phyloP scores from a whole-genome alignment of 2,888 invertebrate species.

The Hypolimnas misippus region DNA sequence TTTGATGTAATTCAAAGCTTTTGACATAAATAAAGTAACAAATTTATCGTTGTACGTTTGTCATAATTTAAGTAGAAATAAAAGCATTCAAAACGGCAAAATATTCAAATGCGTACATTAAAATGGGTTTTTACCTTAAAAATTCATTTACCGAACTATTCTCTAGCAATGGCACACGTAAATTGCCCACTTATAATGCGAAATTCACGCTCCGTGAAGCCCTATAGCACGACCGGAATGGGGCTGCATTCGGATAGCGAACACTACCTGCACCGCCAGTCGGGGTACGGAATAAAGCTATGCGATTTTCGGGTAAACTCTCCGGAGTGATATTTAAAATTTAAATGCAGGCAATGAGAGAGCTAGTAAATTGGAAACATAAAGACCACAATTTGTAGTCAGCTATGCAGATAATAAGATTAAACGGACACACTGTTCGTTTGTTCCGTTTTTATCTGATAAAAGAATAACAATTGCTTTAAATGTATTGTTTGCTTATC shows the following conservation, averaged over 20 bases:
- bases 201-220: constrained; percentile 39
- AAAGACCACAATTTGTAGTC: constrained; percentile 10
- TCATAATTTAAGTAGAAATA: constrained; percentile 10
- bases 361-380: constrained; percentile 20
- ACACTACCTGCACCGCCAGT: constrained; percentile 21
- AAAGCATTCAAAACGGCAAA: constrained; percentile 20
- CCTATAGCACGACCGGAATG: constrained; percentile 32
- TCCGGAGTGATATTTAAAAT: constrained; percentile 27
- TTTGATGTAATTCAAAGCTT: background rate
- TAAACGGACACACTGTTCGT: background rate
- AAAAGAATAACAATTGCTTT: background rate
- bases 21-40: background rate
- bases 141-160: constrained; percentile 40
- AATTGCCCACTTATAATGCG: constrained; percentile 43
- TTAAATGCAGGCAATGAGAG: constrained; percentile 13
- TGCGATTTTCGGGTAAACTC: constrained; percentile 34
- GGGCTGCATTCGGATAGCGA: constrained; percentile 33
- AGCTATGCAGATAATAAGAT: background rate
- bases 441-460: background rate
- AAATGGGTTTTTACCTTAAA: constrained; percentile 32
- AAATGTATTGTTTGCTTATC: too few species aligned
- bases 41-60: background rate
- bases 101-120: constrained; percentile 25
- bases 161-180: constrained; percentile 37
- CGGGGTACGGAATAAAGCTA: constrained; percentile 32